Evolutionary conservation across 2,113 vertebrate species (phyloP).

Genomic region (Zosterops lateralis): DNA sequence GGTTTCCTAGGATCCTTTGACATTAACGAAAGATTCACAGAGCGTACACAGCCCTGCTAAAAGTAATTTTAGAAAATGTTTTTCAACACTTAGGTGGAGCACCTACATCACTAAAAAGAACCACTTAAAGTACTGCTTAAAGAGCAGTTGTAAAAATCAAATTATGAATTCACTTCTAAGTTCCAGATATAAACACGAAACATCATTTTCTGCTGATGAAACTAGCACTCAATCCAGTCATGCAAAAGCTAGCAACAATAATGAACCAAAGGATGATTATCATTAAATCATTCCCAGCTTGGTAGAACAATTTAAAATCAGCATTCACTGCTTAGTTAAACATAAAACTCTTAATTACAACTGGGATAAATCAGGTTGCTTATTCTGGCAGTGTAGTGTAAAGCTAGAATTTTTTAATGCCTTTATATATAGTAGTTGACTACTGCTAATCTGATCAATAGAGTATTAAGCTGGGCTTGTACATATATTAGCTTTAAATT

Average conservation of each 20-base stretch:
- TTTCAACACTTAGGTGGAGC: not conserved
- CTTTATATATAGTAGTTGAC: not conserved
- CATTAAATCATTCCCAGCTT: constrained; percentile 20
- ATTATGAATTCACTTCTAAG: not conserved
- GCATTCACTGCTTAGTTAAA: constrained; percentile 29
- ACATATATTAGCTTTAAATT: not conserved
- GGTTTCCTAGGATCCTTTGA: not conserved
- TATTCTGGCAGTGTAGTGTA: not conserved
- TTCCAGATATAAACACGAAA: not conserved
- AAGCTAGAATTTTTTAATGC: not conserved
- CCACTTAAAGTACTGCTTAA: not conserved
- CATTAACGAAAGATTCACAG: not conserved
- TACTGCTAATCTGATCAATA: not conserved
- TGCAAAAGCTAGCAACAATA: constrained; percentile 24
- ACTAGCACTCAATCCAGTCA: not conserved
- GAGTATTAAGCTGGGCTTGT: not conserved
- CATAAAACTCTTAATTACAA: constrained; percentile 16
- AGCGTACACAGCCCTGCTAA: not conserved
- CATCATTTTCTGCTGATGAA: constrained; percentile 22
- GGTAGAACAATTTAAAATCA: constrained; percentile 32
- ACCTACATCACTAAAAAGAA: not conserved
- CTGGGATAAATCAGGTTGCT: constrained; percentile 24
- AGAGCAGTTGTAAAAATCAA: not conserved
- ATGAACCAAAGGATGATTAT: constrained; percentile 37
- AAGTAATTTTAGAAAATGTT: not conserved